Percentiles rank a stretch among this genome's conserved stretches.
Evolutionary conservation across 2,888 invertebrate species (phyloP).

Genomic region (Campopleginae sp.): DNA sequence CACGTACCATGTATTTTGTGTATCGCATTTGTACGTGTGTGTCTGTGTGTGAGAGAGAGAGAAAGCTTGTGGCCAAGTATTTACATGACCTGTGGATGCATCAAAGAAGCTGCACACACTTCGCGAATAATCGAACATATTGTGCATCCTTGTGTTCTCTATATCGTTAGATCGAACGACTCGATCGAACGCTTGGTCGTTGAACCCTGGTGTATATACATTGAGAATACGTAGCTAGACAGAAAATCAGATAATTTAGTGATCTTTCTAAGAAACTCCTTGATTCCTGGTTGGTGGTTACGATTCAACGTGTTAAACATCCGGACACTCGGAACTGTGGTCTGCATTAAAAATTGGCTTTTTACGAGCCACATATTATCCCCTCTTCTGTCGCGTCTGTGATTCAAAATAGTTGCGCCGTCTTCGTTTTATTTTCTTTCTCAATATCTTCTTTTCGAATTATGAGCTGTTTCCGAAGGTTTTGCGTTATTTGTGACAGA

Average conservation of each 20-base stretch:
- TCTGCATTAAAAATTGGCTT: conserved; percentile 2
- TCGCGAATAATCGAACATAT: conserved; percentile 47
- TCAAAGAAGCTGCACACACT: conserved; percentile 39
- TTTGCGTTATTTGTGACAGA: background rate
- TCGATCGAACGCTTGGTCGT: conserved; percentile 38
- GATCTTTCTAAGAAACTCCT: background rate
- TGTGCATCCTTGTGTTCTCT: conserved; percentile 5
- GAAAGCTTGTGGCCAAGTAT: conserved; percentile 55
- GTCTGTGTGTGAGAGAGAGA: conserved; percentile 2
- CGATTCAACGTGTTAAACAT: background rate
- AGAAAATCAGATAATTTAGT: conserved; percentile 10
- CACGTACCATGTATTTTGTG: conserved; percentile 40
- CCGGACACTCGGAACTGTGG: background rate
- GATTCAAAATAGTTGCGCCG: conserved; percentile 5
- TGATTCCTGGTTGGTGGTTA: background rate
- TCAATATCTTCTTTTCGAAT: background rate
- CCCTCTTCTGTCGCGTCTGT: background rate
- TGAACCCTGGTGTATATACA: background rate
- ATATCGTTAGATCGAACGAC: conserved; percentile 53
- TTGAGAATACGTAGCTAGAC: background rate
- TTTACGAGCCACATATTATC: conserved; percentile 11
- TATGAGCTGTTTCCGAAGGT: background rate
- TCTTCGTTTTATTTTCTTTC: background rate
- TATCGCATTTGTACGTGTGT: background rate
- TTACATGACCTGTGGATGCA: conserved; percentile 39